Evolutionary conservation across 1,140 invertebrate species (phyloP), one percentile per base, ranked within the genome.

Genomic region (Probaryconus sp.): DNA sequence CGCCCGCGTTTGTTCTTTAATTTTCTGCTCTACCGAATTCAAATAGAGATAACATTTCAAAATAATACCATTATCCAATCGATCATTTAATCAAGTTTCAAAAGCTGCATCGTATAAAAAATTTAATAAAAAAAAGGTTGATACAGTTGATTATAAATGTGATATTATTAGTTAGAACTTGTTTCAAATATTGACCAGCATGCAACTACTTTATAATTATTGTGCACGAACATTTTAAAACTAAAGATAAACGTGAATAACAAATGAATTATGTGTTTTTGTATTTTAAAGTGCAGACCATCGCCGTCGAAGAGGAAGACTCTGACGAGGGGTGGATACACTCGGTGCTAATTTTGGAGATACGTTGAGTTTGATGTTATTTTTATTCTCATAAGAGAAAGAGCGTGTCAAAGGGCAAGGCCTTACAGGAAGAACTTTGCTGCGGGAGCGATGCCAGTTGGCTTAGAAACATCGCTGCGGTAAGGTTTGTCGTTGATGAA

Each of bases 331-430:
- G 63, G 70, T 78, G 68, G 56, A 53, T 78, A 65, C 51, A 71
- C 60, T 65, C 56, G 38, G 42, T 48, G 17, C 50, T 76, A 78
- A 71, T 78, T 78, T 81, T 63, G 72, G 43, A 77, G 31, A 37
- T 17, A 21, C 31, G 38, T 51, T 58, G 40, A 73, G 56, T 74
- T 64, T 10, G 37, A 35, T 17, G 70, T 74, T 85, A 84, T 85
- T 84, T 84, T 77, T 67, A 69, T 78, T 55, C 53, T 43, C 33
- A 55, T 31, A 30, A 61, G 55, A 67, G 69, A 77, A 78, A 73
- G 78, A 81, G 77, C 80, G 81, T 83, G 81, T 82, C 80, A 87
- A 88, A 87, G 86, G 84, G 84, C 85, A 87, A 88, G 86, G 85
- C 85, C 74, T 88, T 86, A 72, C 72, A 69, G 61, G 48, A 73